Evolutionary conservation across 2,113 vertebrate species (phyloP).

Genomic region (Hipposideros armiger): DNA sequence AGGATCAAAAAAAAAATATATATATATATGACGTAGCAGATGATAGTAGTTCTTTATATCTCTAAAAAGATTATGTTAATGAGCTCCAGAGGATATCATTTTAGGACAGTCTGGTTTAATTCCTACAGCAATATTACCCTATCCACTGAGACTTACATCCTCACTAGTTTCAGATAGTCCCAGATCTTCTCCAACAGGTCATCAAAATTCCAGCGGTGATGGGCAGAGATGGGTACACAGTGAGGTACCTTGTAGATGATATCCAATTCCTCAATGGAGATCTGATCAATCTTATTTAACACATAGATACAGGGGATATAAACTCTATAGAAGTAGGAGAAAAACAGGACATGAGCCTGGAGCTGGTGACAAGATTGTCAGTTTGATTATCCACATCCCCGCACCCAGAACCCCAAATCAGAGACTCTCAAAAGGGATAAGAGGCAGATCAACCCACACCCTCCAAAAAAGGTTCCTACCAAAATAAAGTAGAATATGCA

Average conservation of each 20-base stretch:
- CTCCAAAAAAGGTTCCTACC: not conserved
- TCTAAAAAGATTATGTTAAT: slow-evolving; percentile 29
- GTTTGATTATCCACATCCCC: not conserved
- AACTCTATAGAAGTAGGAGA: slow-evolving; percentile 88
- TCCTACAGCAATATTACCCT: not conserved
- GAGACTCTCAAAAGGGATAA: not conserved
- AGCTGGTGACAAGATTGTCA: not conserved
- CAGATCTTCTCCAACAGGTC: slow-evolving; percentile 97
- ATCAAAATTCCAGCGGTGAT: slow-evolving; percentile 99
- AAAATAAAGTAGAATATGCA: not conserved
- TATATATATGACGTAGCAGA: too few relatives aligned
- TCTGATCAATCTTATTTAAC: slow-evolving; percentile 99
- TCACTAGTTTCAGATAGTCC: slow-evolving; percentile 97
- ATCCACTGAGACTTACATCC: slow-evolving; percentile 92
- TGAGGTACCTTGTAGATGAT: slow-evolving; percentile 99
- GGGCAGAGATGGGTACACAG: slow-evolving; percentile 98
- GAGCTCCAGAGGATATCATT: not conserved
- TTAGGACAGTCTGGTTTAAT: not conserved
- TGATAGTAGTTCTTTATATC: not conserved
- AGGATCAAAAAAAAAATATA: not conserved
- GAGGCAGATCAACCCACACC: not conserved
- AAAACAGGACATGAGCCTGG: not conserved
- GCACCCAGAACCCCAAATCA: not conserved
- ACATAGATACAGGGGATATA: slow-evolving; percentile 99
- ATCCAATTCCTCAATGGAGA: slow-evolving; percentile 98